A percentile compares a stretch with the other conserved stretches of the same genome.
phyloP scores from a whole-genome alignment of 2,113 vertebrate genomes.

The Podarcis cretensis region DNA sequence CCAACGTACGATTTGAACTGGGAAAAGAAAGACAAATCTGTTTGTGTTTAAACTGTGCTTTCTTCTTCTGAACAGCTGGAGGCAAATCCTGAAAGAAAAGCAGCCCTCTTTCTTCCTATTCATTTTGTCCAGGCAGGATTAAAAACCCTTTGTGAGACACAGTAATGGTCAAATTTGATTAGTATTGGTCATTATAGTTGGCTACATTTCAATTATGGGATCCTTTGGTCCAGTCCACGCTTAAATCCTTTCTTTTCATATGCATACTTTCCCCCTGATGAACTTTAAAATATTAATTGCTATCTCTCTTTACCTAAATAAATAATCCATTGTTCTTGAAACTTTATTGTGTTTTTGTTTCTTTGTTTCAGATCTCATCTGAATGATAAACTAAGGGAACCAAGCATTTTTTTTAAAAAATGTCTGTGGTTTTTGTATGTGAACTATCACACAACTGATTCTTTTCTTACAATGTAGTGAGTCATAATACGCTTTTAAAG shows the following conservation, averaged over 20 bases:
- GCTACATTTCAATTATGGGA: conserved; percentile 50
- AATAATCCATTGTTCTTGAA: not conserved
- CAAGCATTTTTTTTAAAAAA: not conserved
- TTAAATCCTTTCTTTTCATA: conserved; percentile 5
- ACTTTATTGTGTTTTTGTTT: conserved; percentile 10
- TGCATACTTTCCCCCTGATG: conserved; percentile 19
- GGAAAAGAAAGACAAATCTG: conserved; percentile 3
- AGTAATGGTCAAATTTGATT: conserved; percentile 62
- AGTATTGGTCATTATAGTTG: conserved; percentile 44
- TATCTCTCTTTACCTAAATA: not conserved
- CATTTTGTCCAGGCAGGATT: conserved; percentile 37
- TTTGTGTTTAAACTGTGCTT: conserved; percentile 39
- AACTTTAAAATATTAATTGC: not conserved
- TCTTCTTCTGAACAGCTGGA: conserved; percentile 51
- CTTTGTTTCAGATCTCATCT: not conserved
- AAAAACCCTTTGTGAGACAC: conserved; percentile 49
- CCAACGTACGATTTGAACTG: not conserved
- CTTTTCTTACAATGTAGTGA: conserved; percentile 15
- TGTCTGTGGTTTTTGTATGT: not conserved
- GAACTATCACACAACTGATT: not conserved
- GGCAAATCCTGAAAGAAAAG: conserved; percentile 50
- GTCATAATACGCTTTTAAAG: conserved; percentile 34
- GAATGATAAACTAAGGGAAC: conserved; percentile 1
- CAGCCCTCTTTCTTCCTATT: conserved; percentile 45
- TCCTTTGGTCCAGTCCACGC: conserved; percentile 11